Conservation (phyloP, 2,888 invertebrate species). For the Agonum fuliginosum region DNA sequence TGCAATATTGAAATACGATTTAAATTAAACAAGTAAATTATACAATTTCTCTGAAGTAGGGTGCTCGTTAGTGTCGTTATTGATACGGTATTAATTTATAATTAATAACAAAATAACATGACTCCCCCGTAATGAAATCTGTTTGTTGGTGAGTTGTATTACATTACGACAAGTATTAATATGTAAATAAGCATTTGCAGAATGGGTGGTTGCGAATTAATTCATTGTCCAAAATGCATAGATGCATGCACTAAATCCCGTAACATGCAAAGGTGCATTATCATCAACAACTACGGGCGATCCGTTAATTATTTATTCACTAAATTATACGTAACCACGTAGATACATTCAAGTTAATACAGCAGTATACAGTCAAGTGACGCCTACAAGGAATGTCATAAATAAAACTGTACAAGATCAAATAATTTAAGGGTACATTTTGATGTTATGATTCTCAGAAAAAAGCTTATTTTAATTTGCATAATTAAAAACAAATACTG, state of each 20-base stretch:
- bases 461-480: no score
- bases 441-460: no score
- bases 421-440: no score
- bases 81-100: background rate
- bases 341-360: constrained; percentile 9
- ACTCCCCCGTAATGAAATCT: constrained; percentile 7
- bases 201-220: constrained; percentile 3
- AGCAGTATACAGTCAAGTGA: no score
- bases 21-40: no score
- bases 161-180: constrained; percentile 40
- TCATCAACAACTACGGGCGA: background rate
- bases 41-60: no score
- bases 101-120: background rate
- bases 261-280: constrained; percentile 25
- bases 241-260: constrained; percentile 11
- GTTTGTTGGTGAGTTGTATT: background rate
- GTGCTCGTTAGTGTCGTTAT: no score
- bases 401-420: no score
- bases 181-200: constrained; percentile 34
- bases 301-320: constrained; percentile 14
- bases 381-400: no score
- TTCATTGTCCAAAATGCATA: constrained; percentile 31
- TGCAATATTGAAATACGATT: no score
- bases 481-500: no score
- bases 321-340: background rate